Base-by-base conservation (phyloP, 2,888 invertebrate species). In the Danaus chrysippus region DNA sequence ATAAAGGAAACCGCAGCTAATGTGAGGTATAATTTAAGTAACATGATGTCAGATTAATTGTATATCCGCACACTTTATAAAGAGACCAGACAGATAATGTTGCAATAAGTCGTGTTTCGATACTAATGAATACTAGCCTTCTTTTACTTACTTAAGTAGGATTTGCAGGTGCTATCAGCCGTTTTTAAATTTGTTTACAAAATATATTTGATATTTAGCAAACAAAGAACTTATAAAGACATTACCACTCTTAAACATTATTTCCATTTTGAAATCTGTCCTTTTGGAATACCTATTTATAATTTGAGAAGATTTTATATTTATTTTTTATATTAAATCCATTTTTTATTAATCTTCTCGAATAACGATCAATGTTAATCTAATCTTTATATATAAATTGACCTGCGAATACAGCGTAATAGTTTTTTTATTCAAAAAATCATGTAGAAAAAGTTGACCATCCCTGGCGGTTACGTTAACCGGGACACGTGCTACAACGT, bases 401-500 rank as follows among this genome's bases (percentile, higher is more conserved):
- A 42, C 19, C 1, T 13, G 13, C 54, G 23, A 49, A 44, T 42
- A 46, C 49, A 12, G 6, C n/a, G 56, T n/a, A 5, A 46, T 46
- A n/a, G 5, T n/a, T n/a, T 12, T 9, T 13, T 13, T 13, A 46
- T 9, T 46, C 1, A 49, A 15, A 49, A 17, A 49, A 0, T 9
- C 10, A 49, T 17, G 3, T 10, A n/a, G 13, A 62, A 69, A 70
- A 61, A 15, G 74, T 77, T 76, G 67, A 53, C 9, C 41, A 64
- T 58, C 71, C 66, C 77, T 78, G 72, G 52, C 61, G 62, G 64
- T 74, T 67, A 68, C 41, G 68, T 71, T 86, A 90, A 90, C 86
- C 87, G 78, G 83, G 82, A 73, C 86, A 82, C 87, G 83, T 78
- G 71, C 71, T 72, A 67, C 68, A 76, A 74, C 70, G 76, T 82